These are phyloP conservation scores for Chelonus insularis DNA, from an alignment of 1,140 invertebrate genomes.

Conservation along the genomic window DNA sequence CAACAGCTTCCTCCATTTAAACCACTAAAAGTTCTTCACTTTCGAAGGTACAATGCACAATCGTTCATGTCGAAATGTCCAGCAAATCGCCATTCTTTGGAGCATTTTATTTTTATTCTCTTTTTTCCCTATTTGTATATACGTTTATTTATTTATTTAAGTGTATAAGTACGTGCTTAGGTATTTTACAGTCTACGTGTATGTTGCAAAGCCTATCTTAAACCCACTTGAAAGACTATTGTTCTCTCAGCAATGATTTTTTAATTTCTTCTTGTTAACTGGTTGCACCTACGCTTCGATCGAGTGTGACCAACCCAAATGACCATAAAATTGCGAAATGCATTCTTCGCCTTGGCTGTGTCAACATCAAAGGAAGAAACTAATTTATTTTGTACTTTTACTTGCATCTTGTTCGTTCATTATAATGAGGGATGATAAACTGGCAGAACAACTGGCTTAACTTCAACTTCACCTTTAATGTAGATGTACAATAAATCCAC, in stretches of 20 bases:
- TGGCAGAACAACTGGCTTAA: too few relatives aligned
- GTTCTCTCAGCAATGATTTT: conserved; percentile 7
- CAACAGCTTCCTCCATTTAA: not conserved
- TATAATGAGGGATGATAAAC: too few relatives aligned
- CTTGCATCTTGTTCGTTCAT: not conserved
- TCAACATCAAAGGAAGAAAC: conserved; percentile 11
- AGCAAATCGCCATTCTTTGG: conserved; percentile 3
- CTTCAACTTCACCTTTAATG: too few relatives aligned
- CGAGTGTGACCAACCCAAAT: conserved; percentile 43
- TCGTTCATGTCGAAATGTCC: conserved; percentile 33
- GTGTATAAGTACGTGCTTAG: not conserved
- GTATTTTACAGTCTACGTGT: conserved; percentile 1
- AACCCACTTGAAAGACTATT: conserved; percentile 2
- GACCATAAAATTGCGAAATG: conserved; percentile 42
- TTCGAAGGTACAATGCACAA: conserved; percentile 37
- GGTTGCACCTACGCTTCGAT: conserved; percentile 28
- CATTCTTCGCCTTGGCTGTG: not conserved
- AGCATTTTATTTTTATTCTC: not conserved
- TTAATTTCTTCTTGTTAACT: conserved; percentile 28
- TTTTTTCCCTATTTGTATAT: not conserved
- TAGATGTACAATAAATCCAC: too few relatives aligned
- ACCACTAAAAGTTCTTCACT: conserved; percentile 15
- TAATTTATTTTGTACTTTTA: conserved; percentile 32
- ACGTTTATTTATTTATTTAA: too few relatives aligned
- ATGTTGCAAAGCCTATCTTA: conserved; percentile 21